Evolutionary conservation across 2,888 invertebrate species (phyloP), one percentile per base, ranked within the genome.

Genomic region (Xanthostigma xanthostigma): DNA sequence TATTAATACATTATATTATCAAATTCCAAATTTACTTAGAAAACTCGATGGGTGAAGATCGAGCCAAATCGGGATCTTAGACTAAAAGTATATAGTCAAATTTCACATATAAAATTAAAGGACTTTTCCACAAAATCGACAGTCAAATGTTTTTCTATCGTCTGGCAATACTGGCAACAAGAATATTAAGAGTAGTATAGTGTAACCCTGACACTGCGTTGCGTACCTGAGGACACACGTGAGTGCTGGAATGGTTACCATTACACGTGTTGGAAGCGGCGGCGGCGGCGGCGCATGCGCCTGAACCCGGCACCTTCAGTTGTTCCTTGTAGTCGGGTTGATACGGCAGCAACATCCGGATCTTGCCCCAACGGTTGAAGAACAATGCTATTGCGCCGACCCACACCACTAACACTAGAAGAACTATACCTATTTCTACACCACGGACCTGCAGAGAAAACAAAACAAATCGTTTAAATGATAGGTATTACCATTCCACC

Each of bases 321-420:
- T 90, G 89, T 59, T 90, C 90, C 62, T 91, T 91, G 67, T 90
- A 91, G 64, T 90, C 89, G 10, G 91, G 91, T 61, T 91, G 91
- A 64, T 91, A 91, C 6, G 91, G 91, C 56, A 91, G 74, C 56
- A 92, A 72, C 90, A 91, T 91, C 42, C 91, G 78, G 53, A 89
- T 89, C 69, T 89, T 89, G 49, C 88, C 88, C 88, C 87, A 89
- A 50, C 88, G 78, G 65, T 88, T 87, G 73, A 89, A 88, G 73
- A 89, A 89, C 49, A 89, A 69, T 1, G 84, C 83, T 59, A 89
- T 88, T 27, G 88, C 88, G n/a, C 81, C 86, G 14, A 85, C 80
- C 89, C 89, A 89, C 38, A 88, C 84, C 61, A 85, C 72, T 53
- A 89, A 72, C 49, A 88, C 88, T 62, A 88, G 69, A 35, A 86